phyloP scores from a whole-genome alignment of 2,113 vertebrate species.

The Caretta caretta region DNA sequence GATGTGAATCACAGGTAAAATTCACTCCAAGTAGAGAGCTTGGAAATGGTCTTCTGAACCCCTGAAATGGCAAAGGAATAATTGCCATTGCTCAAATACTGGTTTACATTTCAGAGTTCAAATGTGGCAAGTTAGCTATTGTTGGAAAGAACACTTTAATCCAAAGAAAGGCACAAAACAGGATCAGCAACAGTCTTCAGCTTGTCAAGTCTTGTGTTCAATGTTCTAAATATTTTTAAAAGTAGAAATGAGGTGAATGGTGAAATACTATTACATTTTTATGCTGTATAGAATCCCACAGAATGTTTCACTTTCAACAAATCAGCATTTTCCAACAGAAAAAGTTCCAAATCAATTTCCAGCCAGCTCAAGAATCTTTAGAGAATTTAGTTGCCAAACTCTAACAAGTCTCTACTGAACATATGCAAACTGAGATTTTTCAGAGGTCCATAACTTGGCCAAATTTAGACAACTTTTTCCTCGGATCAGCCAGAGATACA shows the following conservation, averaged over 20 bases:
- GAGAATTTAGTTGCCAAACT: background rate
- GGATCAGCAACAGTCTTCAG: background rate
- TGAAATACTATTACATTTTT: background rate
- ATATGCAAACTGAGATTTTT: background rate
- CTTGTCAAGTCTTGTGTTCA: constrained; percentile 14
- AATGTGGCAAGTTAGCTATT: background rate
- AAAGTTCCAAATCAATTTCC: background rate
- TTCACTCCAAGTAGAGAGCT: background rate
- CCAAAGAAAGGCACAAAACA: background rate
- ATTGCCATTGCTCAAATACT: background rate
- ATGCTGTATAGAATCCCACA: background rate
- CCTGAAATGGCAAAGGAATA: background rate
- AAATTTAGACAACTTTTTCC: background rate
- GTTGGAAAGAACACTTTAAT: background rate
- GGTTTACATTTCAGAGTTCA: background rate
- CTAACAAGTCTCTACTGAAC: background rate
- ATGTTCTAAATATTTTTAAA: background rate
- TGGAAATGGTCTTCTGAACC: background rate
- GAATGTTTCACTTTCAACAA: background rate
- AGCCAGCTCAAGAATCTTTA: background rate
- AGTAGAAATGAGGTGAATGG: background rate
- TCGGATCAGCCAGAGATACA: background rate
- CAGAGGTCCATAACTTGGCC: background rate
- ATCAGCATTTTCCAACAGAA: background rate
- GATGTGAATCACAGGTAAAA: background rate